Evolutionary conservation across 1,140 invertebrate species (phyloP).

Genomic region (Diorhabda sublineata): DNA sequence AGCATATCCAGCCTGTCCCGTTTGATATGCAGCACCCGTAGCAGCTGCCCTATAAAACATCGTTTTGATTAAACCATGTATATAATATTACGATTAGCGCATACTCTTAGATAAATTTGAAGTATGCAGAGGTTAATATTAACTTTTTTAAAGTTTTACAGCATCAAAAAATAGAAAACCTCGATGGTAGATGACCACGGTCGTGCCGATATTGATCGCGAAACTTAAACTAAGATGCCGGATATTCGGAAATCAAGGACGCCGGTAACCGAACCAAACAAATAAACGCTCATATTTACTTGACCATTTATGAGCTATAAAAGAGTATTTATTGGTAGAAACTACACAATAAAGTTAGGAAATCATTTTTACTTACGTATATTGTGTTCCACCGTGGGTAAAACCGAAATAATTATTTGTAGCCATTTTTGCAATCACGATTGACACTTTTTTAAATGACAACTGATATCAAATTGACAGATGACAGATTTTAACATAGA

Average conservation of each 20-base stretch:
- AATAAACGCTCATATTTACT: not conserved
- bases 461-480: no score
- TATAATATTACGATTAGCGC: not conserved
- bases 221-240: conserved; percentile 31
- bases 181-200: conserved; percentile 6
- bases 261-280: conserved; percentile 24
- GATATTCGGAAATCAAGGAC: conserved; percentile 38
- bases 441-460: no score
- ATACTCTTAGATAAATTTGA: not conserved
- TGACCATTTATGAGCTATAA: no score
- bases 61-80: not conserved
- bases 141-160: no score
- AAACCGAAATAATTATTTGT: conserved; percentile 92
- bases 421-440: conserved; percentile 58
- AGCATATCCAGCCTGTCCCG: conserved; percentile 76
- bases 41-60: conserved; percentile 46
- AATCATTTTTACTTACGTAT: conserved; percentile 65
- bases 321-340: no score
- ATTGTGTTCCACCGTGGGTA: conserved; percentile 85
- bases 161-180: not conserved
- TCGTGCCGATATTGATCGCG: conserved; percentile 27
- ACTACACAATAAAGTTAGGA: no score
- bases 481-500: no score
- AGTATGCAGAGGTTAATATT: no score
- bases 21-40: conserved; percentile 70